Conservation (phyloP, 2,888 invertebrate genomes). For the Plagiodera versicolora region DNA sequence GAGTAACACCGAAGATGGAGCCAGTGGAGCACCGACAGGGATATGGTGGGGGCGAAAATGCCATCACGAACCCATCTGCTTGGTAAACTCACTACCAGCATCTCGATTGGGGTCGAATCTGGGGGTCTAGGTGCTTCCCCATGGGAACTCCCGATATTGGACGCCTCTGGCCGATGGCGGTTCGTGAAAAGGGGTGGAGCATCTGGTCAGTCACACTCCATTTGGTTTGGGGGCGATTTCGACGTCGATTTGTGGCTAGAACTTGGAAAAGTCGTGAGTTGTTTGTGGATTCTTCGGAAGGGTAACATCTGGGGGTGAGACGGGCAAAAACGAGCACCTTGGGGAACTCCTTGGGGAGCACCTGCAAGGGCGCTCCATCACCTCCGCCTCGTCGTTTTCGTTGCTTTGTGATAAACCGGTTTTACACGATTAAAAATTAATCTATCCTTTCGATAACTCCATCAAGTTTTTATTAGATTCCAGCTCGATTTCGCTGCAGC, state of each 20-base stretch:
- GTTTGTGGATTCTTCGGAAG: not conserved
- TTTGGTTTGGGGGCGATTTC: conserved; percentile 32
- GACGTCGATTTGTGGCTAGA: conserved; percentile 39
- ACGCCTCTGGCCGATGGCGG: conserved; percentile 19
- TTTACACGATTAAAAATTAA: not conserved
- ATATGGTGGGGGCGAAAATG: too few relatives aligned
- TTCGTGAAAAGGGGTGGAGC: conserved; percentile 34
- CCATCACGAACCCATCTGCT: too few relatives aligned
- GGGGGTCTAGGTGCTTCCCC: too few relatives aligned
- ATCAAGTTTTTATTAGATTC: not conserved
- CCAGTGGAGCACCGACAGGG: not conserved
- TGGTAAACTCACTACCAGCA: too few relatives aligned
- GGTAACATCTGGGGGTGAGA: not conserved
- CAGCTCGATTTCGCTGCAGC: not conserved
- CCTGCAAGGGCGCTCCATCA: not conserved
- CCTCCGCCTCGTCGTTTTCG: not conserved
- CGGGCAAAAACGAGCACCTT: too few relatives aligned
- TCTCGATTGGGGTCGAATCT: too few relatives aligned
- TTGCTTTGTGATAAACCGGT: not conserved
- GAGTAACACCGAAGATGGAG: not conserved
- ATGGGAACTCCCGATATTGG: too few relatives aligned
- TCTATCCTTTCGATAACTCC: not conserved
- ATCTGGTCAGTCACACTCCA: conserved; percentile 37
- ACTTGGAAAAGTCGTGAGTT: not conserved
- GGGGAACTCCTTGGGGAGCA: too few relatives aligned